Evolutionary conservation across 2,113 vertebrate genomes (phyloP), one percentile per base, ranked within the genome.

Genomic region (Seriola quinqueradiata): DNA sequence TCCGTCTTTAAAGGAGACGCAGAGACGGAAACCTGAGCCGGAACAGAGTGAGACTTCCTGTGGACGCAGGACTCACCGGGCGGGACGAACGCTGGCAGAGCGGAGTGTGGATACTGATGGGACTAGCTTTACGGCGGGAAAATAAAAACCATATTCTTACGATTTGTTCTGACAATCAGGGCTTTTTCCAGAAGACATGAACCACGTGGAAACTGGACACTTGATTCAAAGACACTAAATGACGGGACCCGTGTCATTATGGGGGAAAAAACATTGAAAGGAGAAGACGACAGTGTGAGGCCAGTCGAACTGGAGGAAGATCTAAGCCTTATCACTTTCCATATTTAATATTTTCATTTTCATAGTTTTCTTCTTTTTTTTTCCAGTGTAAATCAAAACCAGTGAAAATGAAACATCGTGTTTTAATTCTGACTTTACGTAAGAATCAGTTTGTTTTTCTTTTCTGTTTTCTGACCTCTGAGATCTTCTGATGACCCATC

Each of bases 121-220:
- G 73, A 75, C 65, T 86, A 90, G 92, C 95, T 95, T 92, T 93
- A 94, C 90, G 90, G 82, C 75, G 11, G 57, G 80, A 74, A 76
- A 86, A 65, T 28, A 63, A 38, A 38, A 38, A 86, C 64, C 75
- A 72, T 65, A 55, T 75, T 82, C 83, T 85, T 75, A 83, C 81
- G 82, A 80, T 71, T 89, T 90, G 85, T 90, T 94, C 83, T 93
- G 93, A 95, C 94, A 95, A 96, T 95, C 95, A 94, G 91, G 88
- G 87, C 86, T 89, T 90, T 90, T 89, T 88, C 83, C 83, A 83
- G 80, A 69, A 69, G 82, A 87, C 72, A 21, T 4, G 70, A 77
- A 55, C 34, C 77, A 34, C 70, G 14, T 11, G 61, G 67, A 78
- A 11, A 21, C 54, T 38, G 71, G 61, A 83, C 66, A 52, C 69